phyloP scores from a whole-genome alignment of 2,113 vertebrate species.

The Poeciliopsis occidentalis region DNA sequence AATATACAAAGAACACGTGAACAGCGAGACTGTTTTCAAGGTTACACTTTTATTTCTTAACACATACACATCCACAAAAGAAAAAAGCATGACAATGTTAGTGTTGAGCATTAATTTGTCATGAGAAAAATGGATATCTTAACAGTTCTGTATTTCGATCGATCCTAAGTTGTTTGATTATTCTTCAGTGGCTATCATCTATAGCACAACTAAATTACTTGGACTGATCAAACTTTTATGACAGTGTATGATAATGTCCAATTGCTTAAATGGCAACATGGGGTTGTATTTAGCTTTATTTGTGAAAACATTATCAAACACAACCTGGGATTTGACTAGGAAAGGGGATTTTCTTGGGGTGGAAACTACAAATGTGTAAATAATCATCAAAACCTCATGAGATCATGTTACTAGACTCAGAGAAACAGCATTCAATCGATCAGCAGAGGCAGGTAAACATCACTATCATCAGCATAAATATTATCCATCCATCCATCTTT shows the following conservation, averaged over 20 bases:
- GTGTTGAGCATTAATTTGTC: neutral
- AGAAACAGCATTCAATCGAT: neutral
- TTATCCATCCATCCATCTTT: no score
- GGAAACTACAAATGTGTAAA: no score
- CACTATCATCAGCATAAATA: no score
- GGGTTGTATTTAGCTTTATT: no score
- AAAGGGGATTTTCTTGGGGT: neutral
- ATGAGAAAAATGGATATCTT: neutral
- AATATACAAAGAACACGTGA: constrained; percentile 29
- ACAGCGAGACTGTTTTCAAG: constrained; percentile 21
- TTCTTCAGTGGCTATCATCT: no score
- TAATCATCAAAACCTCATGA: neutral
- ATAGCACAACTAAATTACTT: no score
- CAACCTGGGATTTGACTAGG: neutral
- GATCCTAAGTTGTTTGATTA: no score
- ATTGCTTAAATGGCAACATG: no score
- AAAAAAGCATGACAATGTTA: neutral
- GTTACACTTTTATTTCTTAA: constrained; percentile 10
- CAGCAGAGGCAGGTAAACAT: no score
- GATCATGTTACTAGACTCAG: neutral
- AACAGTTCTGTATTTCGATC: neutral
- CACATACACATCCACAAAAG: neutral
- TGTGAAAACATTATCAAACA: no score
- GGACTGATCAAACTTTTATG: no score
- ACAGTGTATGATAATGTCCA: no score